These are phyloP conservation scores for Ormyrus rosae DNA, from an alignment of 2,888 invertebrate genomes.

Conservation along the genomic window DNA sequence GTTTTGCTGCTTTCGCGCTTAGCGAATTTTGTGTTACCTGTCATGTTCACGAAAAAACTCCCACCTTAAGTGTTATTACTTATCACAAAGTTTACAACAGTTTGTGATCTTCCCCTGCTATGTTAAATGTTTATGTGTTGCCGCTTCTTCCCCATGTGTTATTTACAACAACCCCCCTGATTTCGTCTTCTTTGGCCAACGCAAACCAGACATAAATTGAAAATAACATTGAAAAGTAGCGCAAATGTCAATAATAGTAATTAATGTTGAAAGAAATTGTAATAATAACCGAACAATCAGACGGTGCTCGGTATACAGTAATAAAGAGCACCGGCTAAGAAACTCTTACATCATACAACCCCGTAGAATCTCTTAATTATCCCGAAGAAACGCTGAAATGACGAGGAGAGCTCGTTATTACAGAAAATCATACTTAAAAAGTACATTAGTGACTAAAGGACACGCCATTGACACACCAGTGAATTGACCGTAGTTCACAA, in stretches of 20 bases:
- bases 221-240: neutral
- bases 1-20: constrained; percentile 53
- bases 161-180: constrained; percentile 15
- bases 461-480: constrained; percentile 52
- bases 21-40: constrained; percentile 26
- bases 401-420: constrained; percentile 27
- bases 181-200: constrained; percentile 36
- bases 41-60: constrained; percentile 2
- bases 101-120: constrained; percentile 35
- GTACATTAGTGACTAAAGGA: constrained; percentile 41
- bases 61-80: neutral
- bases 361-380: constrained; percentile 16
- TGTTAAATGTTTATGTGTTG: constrained; percentile 45
- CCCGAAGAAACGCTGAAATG: constrained; percentile 22
- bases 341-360: constrained; percentile 20
- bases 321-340: constrained; percentile 5
- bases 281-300: constrained; percentile 9
- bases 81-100: constrained; percentile 34
- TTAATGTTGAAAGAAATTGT: constrained; percentile 9
- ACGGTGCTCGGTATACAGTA: constrained; percentile 18
- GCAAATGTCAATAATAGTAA: constrained; percentile 3
- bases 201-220: constrained; percentile 10
- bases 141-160: constrained; percentile 38
- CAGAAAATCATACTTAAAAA: constrained; percentile 16
- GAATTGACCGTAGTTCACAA: constrained; percentile 52